Conservation (phyloP, 2,797 vertebrate genomes). For the Chelon auratus region DNA sequence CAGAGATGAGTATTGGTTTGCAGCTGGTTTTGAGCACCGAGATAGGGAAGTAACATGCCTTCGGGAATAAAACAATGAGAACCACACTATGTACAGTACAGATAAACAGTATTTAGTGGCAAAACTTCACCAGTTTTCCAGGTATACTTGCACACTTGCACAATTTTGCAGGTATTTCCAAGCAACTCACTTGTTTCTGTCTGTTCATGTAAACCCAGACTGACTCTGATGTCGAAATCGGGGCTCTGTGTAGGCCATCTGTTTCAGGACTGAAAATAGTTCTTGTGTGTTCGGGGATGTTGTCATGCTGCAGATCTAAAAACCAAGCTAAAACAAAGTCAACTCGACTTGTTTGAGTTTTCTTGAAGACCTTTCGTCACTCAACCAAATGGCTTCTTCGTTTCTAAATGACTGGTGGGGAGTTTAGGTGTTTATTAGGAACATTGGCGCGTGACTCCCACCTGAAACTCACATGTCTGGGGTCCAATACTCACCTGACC, state of each 20-base stretch:
- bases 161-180: background rate
- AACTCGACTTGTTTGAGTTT: too few relatives aligned
- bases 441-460: too few relatives aligned
- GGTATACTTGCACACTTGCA: background rate
- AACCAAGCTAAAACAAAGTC: too few relatives aligned
- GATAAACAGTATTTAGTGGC: background rate
- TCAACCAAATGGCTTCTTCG: too few relatives aligned
- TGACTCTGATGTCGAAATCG: background rate
- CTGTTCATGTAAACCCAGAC: background rate
- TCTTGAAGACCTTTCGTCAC: too few relatives aligned
- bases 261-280: background rate
- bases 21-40: background rate
- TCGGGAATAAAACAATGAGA: too few relatives aligned
- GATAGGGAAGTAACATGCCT: background rate
- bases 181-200: background rate
- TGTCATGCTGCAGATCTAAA: too few relatives aligned
- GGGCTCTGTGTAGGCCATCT: background rate
- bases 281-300: background rate
- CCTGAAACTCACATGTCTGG: too few relatives aligned
- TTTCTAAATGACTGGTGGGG: too few relatives aligned
- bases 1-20: slow-evolving; percentile 2
- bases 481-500: too few relatives aligned
- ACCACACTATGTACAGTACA: too few relatives aligned
- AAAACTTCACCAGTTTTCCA: background rate
- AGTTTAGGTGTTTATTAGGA: too few relatives aligned